Base-by-base conservation (phyloP, 2,113 vertebrate genomes). In the Chunga burmeisteri region DNA sequence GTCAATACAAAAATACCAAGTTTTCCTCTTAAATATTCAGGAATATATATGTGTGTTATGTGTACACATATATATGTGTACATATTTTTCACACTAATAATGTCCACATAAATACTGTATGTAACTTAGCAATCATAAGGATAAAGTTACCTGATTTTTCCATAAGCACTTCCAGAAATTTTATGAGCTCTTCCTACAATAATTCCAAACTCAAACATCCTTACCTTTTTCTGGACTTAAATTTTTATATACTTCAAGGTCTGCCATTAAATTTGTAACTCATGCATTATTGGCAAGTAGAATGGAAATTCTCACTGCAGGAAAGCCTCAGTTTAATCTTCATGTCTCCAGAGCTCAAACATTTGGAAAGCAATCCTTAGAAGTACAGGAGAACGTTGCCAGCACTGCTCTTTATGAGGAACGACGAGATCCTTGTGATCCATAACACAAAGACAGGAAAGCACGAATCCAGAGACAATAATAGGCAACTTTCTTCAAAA, bases 221-320 rank as follows among this genome's bases (percentile, higher is more conserved):
- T 99, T 98, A 99, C 99, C 99, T 98, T 98, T 99, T 95, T 99
- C 99, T 96, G 99, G 98, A 97, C 98, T 99, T 96, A 99, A 97
- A 98, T 99, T 99, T 98, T 99, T 99, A 97, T 99, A 99, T 88
- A 99, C 98, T 98, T 99, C 99, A 95, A 99, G 98, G 98, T 99
- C 99, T 98, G 99, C 99, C 99, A 99, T 99, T 97, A 98, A 98
- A 97, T 97, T 91, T 87, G 93, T 93, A 96, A 95, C 66, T 97
- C 70, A 46, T 82, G 92, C 98, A 98, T 98, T 95, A 95, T 95
- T 97, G 95, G 87, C 93, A 75, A 96, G 91, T 58, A 90, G 96
- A 94, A 97, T 19, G 42, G 89, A 94, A 97, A 97, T 88, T 23
- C 81, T 90, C 84, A 87, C 80, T 93, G 96, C 83, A 90, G 96